Percentiles rank a stretch among this genome's conserved stretches.
These are phyloP conservation scores for Oreochromis mossambicus DNA, from an alignment of 2,797 vertebrate genomes.

Conservation along the genomic window DNA sequence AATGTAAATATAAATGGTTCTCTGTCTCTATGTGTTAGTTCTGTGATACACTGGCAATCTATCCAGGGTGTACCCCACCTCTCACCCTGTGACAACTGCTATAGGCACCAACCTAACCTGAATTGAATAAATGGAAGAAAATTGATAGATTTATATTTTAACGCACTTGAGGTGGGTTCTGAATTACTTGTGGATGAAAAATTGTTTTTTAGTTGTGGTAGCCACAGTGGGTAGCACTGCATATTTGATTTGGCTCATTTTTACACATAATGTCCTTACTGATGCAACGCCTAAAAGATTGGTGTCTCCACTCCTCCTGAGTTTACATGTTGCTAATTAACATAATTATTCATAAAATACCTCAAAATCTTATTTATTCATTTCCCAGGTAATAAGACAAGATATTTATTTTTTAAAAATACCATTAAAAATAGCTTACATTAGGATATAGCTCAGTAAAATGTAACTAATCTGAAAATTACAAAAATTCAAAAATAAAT, in stretches of 20 bases:
- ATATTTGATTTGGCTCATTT: neutral
- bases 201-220: neutral
- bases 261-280: neutral
- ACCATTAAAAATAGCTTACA: neutral
- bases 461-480: neutral
- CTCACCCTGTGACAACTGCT: neutral
- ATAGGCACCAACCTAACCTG: neutral
- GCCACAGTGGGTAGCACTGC: neutral
- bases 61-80: neutral
- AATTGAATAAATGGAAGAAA: neutral
- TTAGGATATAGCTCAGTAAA: neutral
- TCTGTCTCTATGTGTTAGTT: neutral
- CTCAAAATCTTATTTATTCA: neutral
- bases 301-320: neutral
- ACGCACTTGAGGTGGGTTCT: neutral
- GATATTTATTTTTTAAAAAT: neutral
- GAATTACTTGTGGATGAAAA: neutral
- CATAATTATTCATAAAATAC: neutral
- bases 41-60: neutral
- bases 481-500: neutral
- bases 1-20: neutral
- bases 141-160: neutral
- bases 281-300: neutral
- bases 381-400: neutral
- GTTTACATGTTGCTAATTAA: neutral